Evolutionary conservation across 1,140 invertebrate species (phyloP).

Genomic region (Lasioglossum baleicum): DNA sequence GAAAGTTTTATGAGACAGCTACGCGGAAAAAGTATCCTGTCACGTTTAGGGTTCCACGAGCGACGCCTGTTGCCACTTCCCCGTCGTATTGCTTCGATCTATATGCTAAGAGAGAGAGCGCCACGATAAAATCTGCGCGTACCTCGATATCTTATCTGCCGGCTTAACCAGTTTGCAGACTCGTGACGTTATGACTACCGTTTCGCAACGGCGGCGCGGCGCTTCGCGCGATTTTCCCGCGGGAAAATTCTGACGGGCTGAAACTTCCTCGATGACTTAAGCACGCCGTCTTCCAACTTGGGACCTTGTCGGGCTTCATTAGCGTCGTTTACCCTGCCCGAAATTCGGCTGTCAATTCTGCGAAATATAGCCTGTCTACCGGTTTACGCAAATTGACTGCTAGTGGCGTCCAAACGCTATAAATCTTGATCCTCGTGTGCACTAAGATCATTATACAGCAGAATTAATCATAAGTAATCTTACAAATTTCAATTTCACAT

Average conservation of each 20-base stretch:
- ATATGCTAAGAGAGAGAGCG: slow-evolving; percentile 57
- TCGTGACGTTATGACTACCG: not conserved
- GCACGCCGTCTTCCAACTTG: not conserved
- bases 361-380: not conserved
- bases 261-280: not conserved
- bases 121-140: slow-evolving; percentile 53
- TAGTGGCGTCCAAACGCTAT: too few species aligned
- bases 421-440: too few species aligned
- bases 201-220: not conserved
- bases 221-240: not conserved
- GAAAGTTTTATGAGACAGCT: slow-evolving; percentile 20
- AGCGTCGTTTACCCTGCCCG: too few species aligned
- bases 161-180: slow-evolving; percentile 21
- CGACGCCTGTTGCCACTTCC: slow-evolving; percentile 2
- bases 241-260: not conserved
- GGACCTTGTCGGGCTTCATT: not conserved
- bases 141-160: slow-evolving; percentile 26
- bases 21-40: slow-evolving; percentile 3
- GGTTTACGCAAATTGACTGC: too few species aligned
- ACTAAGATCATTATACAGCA: too few species aligned
- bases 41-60: not conserved
- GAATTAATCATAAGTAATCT: too few species aligned
- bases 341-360: not conserved
- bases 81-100: slow-evolving; percentile 55
- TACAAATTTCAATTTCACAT: too few species aligned